Evolutionary conservation across 1,140 invertebrate species (phyloP), one percentile per base, ranked within the genome.

Genomic region (Araneus ventricosus): DNA sequence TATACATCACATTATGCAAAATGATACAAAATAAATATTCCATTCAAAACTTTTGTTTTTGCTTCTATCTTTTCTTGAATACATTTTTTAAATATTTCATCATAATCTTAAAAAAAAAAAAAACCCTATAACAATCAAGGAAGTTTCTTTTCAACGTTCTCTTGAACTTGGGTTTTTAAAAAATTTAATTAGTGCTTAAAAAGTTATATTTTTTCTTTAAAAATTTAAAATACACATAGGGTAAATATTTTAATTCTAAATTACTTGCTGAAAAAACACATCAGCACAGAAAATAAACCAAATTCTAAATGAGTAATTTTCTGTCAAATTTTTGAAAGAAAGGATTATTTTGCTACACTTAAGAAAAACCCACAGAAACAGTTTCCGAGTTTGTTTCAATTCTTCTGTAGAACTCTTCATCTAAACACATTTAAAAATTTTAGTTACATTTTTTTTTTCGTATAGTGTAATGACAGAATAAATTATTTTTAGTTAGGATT

Each of bases 11-110:
- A 30, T 34, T 17, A 75, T 75, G 70, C 70, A 75, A 30, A 75
- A 75, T 75, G 70, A 75, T 75, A 34, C 14, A 75, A 75, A 75
- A 75, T 75, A 75, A 75, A 75, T 75, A 75, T 34, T 34, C 17
- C 30, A 34, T 75, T 20, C 27, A 75, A 75, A 27, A 27, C 27
- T 10, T n/a, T 27, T 27, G 27, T n/a, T 27, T 67, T 67, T 67
- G 4, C 22, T n/a, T 14, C 24, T n/a, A 30, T 14, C n/a, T 27
- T 27, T 67, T n/a, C 14, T 27, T 67, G 27, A 27, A 27, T n/a
- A 67, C n/a, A 67, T 10, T 52, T 52, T 52, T 67, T 8, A 63
- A 63, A 24, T 27, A n/a, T n/a, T 63, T 63, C 24, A 63, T 63
- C 27, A 27, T 63, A n/a, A 27, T n/a, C n/a, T 63, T n/a, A n/a